Evolutionary conservation across 2,888 invertebrate genomes (phyloP).

Genomic region (Eupithecia exiguata): DNA sequence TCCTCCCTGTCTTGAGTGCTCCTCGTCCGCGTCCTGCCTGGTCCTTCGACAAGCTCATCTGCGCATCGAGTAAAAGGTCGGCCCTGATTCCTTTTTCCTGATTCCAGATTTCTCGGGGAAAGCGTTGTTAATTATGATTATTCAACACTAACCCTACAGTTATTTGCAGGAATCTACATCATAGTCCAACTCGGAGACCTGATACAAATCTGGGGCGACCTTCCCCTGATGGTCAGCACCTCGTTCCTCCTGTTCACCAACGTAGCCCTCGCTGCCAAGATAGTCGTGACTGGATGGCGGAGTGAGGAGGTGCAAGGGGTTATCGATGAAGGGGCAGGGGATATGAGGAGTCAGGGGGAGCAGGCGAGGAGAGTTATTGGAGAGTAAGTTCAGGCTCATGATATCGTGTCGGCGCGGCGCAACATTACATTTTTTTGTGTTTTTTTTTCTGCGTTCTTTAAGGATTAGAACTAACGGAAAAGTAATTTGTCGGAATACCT

Average conservation of each 20-base stretch:
- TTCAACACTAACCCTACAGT: not conserved
- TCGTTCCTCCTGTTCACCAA: slow-evolving; percentile 70
- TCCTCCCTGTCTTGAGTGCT: too few species aligned
- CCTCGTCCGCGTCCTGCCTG: too few species aligned
- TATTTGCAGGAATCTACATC: slow-evolving; percentile 55
- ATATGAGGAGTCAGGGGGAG: slow-evolving; percentile 47
- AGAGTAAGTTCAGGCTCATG: slow-evolving; percentile 48
- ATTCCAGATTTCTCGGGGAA: too few species aligned
- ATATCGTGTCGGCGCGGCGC: too few species aligned
- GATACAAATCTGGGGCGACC: slow-evolving; percentile 67
- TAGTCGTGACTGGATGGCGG: slow-evolving; percentile 56
- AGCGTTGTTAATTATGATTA: too few species aligned
- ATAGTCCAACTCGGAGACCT: slow-evolving; percentile 71
- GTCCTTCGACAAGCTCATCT: too few species aligned
- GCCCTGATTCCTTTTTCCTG: too few species aligned
- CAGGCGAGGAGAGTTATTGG: slow-evolving; percentile 54
- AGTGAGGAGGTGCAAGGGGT: slow-evolving; percentile 53
- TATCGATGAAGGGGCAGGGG: slow-evolving; percentile 53
- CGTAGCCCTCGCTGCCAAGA: slow-evolving; percentile 58
- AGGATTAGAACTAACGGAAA: too few species aligned
- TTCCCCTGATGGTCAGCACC: slow-evolving; percentile 65
- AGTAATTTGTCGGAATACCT: too few species aligned
- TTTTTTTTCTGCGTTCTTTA: too few species aligned
- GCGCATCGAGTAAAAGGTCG: too few species aligned
- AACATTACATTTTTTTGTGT: too few species aligned